Conservation (phyloP, 2,888 invertebrate genomes). For the Stegana nigrithorax region DNA sequence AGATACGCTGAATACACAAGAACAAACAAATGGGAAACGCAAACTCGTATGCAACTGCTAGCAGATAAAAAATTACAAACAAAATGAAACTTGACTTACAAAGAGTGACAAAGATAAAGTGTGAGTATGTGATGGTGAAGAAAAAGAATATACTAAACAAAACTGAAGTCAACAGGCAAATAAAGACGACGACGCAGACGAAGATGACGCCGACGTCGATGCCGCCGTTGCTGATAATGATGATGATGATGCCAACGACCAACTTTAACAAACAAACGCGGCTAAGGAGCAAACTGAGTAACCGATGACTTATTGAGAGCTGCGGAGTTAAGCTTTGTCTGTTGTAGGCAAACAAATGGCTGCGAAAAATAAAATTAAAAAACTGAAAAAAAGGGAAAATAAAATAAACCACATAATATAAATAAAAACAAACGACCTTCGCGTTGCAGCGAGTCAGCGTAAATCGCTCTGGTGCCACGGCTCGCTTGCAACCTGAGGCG, state of each 20-base stretch:
- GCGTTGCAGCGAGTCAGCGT: conserved; percentile 19
- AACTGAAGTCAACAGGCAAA: conserved; percentile 27
- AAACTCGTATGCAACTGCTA: conserved; percentile 36
- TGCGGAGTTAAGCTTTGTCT: background rate
- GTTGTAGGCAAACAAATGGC: conserved; percentile 15
- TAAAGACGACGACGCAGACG: conserved; percentile 23
- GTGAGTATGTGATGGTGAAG: conserved; percentile 21
- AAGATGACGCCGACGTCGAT: conserved; percentile 3
- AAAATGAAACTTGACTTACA: conserved; percentile 14
- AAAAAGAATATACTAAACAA: background rate
- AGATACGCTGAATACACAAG: conserved; percentile 21
- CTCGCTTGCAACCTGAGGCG: conserved; percentile 27
- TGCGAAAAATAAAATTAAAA: background rate
- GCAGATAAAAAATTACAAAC: conserved; percentile 39
- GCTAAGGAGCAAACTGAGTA: too few relatives aligned
- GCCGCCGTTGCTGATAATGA: too few relatives aligned
- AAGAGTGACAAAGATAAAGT: conserved; percentile 42
- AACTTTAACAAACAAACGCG: too few relatives aligned
- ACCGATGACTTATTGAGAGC: too few relatives aligned
- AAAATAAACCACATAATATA: conserved; percentile 8
- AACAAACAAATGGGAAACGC: conserved; percentile 19
- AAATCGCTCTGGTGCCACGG: background rate
- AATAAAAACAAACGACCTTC: conserved; percentile 45
- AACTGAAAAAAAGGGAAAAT: background rate
- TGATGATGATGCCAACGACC: too few relatives aligned